phyloP scores from a whole-genome alignment of 2,797 vertebrate species.

The Sphenopsis melanotis region DNA sequence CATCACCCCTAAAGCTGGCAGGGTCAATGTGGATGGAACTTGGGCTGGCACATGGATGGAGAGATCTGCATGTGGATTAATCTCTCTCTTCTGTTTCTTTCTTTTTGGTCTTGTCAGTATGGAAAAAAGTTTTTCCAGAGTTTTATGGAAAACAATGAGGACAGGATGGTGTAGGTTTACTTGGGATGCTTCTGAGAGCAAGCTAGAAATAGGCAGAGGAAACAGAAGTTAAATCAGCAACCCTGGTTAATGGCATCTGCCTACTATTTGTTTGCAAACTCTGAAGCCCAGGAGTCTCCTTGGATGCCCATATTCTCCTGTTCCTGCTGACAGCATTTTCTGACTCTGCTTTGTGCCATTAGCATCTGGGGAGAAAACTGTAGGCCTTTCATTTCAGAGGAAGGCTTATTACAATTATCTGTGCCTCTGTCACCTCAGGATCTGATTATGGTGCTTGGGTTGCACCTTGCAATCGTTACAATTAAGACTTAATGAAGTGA shows the following conservation, averaged over 20 bases:
- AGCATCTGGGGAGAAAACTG: conserved; percentile 11
- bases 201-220: neutral
- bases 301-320: neutral
- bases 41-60: neutral
- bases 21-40: neutral
- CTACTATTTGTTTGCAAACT: neutral
- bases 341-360: neutral
- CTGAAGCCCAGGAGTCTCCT: neutral
- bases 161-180: neutral
- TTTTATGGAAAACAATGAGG: neutral
- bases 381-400: conserved; percentile 11
- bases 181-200: neutral
- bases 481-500: conserved; percentile 58
- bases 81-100: neutral
- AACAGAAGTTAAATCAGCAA: neutral
- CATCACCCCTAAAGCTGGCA: neutral
- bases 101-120: neutral
- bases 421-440: conserved; percentile 30
- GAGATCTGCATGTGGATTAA: neutral
- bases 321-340: conserved; percentile 21
- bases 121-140: neutral
- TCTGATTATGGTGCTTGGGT: conserved; percentile 40
- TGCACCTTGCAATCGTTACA: conserved; percentile 31
- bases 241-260: neutral
- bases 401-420: conserved; percentile 27